These are phyloP conservation scores for Cyanoramphus novaezelandiae DNA, from an alignment of 2,113 vertebrate species.

Conservation along the genomic window DNA sequence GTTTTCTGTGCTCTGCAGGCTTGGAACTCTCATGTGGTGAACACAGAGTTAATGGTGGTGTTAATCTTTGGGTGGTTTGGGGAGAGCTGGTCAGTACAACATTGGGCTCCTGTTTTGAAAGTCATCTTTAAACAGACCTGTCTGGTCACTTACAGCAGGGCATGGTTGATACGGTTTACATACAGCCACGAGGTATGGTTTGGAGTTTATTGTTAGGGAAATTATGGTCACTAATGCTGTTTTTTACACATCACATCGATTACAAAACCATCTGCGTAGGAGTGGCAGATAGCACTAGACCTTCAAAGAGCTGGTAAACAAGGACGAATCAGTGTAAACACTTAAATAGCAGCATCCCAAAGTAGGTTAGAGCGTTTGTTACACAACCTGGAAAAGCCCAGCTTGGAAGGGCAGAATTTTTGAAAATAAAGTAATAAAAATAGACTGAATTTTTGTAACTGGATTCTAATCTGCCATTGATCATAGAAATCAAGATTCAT, in stretches of 20 bases:
- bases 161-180: neutral
- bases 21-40: neutral
- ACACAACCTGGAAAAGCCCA: conserved; percentile 1
- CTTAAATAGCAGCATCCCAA: conserved; percentile 25
- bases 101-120: neutral
- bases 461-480: neutral
- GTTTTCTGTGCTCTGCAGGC: neutral
- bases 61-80: neutral
- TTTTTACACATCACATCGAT: conserved; percentile 39
- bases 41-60: neutral
- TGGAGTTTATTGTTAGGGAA: conserved; percentile 22
- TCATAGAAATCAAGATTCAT: neutral
- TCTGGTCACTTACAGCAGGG: neutral
- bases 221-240: neutral
- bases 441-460: neutral
- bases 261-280: conserved; percentile 46
- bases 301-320: conserved; percentile 57
- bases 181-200: neutral
- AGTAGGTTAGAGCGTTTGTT: conserved; percentile 51
- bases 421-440: neutral
- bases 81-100: neutral
- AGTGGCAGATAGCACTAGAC: conserved; percentile 42
- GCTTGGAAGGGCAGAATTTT: neutral
- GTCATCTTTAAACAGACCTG: neutral
- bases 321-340: conserved; percentile 55